Evolutionary conservation across 1,140 invertebrate genomes (phyloP).

Genomic region (Sweltsa coloradensis): DNA sequence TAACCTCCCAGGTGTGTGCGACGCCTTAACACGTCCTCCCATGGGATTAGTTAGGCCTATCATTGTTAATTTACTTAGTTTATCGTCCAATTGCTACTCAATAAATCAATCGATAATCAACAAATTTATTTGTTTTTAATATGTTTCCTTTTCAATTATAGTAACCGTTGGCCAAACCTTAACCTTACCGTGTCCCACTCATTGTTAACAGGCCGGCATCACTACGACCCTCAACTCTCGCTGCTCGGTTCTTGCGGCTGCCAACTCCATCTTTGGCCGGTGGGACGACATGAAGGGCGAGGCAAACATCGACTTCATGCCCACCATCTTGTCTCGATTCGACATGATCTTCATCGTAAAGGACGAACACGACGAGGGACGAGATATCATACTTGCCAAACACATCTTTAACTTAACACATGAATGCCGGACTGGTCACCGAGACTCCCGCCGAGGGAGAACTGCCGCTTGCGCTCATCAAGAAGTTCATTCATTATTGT

Average conservation of each 20-base stretch:
- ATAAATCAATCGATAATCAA: too few species aligned
- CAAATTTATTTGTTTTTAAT: too few species aligned
- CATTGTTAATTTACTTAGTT: too few species aligned
- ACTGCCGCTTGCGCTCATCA: slow-evolving; percentile 74
- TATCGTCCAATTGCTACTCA: too few species aligned
- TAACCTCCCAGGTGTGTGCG: too few species aligned
- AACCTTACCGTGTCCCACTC: background rate
- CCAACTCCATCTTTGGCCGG: slow-evolving; percentile 94
- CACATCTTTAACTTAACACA: slow-evolving; percentile 95
- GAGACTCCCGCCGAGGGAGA: slow-evolving; percentile 50
- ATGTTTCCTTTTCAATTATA: too few species aligned
- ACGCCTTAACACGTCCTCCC: too few species aligned
- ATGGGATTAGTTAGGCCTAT: too few species aligned
- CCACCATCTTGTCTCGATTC: slow-evolving; percentile 98
- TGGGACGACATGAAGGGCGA: slow-evolving; percentile 99
- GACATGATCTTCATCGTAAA: slow-evolving; percentile 99
- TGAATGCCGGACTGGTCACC: slow-evolving; percentile 64
- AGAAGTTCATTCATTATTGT: slow-evolving; percentile 91
- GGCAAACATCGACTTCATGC: slow-evolving; percentile 99
- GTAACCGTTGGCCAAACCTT: too few species aligned
- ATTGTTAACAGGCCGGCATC: slow-evolving; percentile 70
- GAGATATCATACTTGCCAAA: slow-evolving; percentile 84
- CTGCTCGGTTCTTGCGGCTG: slow-evolving; percentile 95
- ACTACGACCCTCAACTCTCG: slow-evolving; percentile 97
- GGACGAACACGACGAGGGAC: slow-evolving; percentile 82